phyloP scores from a whole-genome alignment of 1,140 invertebrate genomes.

The Thereuonema tuberculata region DNA sequence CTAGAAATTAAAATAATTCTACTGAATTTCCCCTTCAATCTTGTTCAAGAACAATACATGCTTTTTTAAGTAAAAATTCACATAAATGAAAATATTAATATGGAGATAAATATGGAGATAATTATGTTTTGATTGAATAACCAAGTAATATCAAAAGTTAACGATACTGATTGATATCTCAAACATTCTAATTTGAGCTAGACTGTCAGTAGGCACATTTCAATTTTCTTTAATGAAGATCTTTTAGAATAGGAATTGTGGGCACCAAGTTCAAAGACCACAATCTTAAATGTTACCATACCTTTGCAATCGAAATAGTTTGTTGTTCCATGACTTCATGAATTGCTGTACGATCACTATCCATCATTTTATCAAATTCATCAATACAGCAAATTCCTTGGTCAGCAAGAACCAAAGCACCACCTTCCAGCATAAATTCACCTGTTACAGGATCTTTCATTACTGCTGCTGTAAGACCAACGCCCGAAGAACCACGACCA shows the following conservation, averaged over 20 bases:
- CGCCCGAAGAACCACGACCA: slow-evolving; percentile 90
- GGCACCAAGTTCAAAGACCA: no score
- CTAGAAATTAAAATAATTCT: slow-evolving; percentile 34
- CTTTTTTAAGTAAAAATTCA: slow-evolving; percentile 4
- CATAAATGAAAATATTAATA: slow-evolving; percentile 10
- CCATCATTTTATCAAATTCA: slow-evolving; percentile 99
- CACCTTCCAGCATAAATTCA: slow-evolving; percentile 95
- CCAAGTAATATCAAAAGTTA: no score
- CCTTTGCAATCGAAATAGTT: slow-evolving; percentile 98
- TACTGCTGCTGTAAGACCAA: slow-evolving; percentile 94
- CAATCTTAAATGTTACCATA: no score
- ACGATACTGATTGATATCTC: no score
- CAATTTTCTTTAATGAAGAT: no score
- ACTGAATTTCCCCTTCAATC: no score
- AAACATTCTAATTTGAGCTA: no score
- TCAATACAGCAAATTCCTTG: slow-evolving; percentile 97
- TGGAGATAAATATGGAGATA: neutral
- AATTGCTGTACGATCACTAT: slow-evolving; percentile 87
- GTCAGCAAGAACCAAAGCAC: slow-evolving; percentile 94
- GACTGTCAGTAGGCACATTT: no score
- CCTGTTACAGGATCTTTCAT: slow-evolving; percentile 95
- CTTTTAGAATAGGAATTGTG: no score
- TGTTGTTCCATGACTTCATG: slow-evolving; percentile 99
- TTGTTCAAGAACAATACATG: slow-evolving; percentile 5
- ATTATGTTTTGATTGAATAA: slow-evolving; percentile 16